Percentiles rank a stretch among this genome's conserved stretches.
These are phyloP conservation scores for Ochropleura plecta DNA, from an alignment of 2,888 invertebrate genomes.

Conservation along the genomic window DNA sequence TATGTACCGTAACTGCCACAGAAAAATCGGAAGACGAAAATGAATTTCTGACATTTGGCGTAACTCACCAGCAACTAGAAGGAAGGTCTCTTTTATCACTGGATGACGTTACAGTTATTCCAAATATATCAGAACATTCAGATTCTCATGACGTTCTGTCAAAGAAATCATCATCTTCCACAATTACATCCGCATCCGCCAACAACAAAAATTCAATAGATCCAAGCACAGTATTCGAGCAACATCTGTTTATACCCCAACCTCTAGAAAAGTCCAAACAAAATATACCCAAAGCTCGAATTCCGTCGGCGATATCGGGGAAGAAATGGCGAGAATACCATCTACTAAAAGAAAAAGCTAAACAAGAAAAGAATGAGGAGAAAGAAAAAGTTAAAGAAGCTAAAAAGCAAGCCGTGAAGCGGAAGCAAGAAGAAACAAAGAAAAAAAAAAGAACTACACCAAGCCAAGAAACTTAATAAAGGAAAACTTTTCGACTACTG, in stretches of 20 bases:
- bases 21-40: background rate
- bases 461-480: background rate
- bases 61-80: slow-evolving; percentile 20
- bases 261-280: slow-evolving; percentile 43
- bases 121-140: slow-evolving; percentile 30
- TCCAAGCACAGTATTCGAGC: slow-evolving; percentile 39
- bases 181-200: slow-evolving; percentile 39
- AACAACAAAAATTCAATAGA: slow-evolving; percentile 39
- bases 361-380: slow-evolving; percentile 38
- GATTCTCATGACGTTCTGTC: slow-evolving; percentile 19
- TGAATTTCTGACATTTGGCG: slow-evolving; percentile 2
- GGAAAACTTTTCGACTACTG: no score
- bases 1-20: background rate
- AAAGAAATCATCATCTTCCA: slow-evolving; percentile 35
- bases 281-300: slow-evolving; percentile 40
- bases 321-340: slow-evolving; percentile 41
- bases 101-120: slow-evolving; percentile 33
- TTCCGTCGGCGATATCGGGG: slow-evolving; percentile 40
- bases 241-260: slow-evolving; percentile 43
- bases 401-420: slow-evolving; percentile 41
- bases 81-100: slow-evolving; percentile 22
- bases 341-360: slow-evolving; percentile 37
- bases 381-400: slow-evolving; percentile 42
- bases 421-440: slow-evolving; percentile 37
- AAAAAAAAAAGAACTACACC: slow-evolving; percentile 39